phyloP scores from a whole-genome alignment of 2,888 invertebrate genomes.

The Netelia fuscicornis region DNA sequence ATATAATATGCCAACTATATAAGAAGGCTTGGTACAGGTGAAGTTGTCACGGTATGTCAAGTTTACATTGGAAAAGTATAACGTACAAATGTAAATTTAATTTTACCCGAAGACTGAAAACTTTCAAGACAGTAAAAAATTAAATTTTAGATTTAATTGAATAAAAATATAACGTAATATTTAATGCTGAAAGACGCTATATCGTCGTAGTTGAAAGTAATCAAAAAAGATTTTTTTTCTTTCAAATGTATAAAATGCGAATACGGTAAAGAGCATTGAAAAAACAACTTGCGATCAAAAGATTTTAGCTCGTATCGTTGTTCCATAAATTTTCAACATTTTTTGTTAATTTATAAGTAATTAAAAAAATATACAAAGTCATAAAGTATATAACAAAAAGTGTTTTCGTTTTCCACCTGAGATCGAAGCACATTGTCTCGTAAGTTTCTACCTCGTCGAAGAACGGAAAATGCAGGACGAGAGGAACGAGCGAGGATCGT shows the following conservation, averaged over 20 bases:
- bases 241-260: neutral
- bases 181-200: neutral
- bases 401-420: neutral
- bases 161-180: neutral
- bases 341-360: neutral
- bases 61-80: conserved; percentile 29
- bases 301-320: neutral
- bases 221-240: neutral
- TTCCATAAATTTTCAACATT: neutral
- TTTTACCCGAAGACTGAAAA: neutral
- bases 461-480: neutral
- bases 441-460: conserved; percentile 36
- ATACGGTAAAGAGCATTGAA: neutral
- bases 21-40: neutral
- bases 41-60: neutral
- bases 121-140: neutral
- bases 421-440: conserved; percentile 30
- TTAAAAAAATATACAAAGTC: too few relatives aligned
- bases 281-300: too few relatives aligned
- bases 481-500: neutral
- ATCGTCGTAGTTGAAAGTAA: neutral
- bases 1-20: conserved; percentile 46
- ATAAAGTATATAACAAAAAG: too few relatives aligned
- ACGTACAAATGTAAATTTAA: conserved; percentile 1
- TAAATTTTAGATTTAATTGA: neutral